Evolutionary conservation across 2,113 vertebrate genomes (phyloP).

Genomic region (Muntiacus muntjak): DNA sequence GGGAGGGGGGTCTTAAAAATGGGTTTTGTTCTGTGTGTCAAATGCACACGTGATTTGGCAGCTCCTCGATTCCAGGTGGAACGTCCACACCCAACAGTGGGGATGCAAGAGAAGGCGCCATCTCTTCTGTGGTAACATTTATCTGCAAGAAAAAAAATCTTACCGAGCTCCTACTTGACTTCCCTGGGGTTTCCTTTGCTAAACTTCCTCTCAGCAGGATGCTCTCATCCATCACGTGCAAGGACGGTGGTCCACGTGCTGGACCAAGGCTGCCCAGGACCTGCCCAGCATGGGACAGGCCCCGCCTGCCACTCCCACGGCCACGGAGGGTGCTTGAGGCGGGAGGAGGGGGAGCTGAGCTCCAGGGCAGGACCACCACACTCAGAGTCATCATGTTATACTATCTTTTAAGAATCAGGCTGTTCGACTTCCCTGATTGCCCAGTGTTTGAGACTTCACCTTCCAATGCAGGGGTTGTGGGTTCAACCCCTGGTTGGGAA

Average conservation of each 20-base stretch:
- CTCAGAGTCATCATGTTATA: neutral
- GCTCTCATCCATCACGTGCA: accelerated
- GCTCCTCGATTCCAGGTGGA: neutral
- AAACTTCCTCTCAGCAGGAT: neutral
- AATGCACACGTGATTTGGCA: neutral
- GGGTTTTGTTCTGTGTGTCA: neutral
- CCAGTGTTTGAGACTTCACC: neutral
- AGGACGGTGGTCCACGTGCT: neutral
- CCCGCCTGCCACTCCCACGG: accelerated
- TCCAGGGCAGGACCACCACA: neutral
- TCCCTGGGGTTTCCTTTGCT: neutral
- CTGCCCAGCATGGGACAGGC: neutral
- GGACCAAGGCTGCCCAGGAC: neutral
- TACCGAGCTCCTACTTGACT: neutral
- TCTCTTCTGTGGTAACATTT: neutral
- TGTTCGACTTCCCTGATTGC: accelerated
- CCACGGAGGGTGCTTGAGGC: accelerated
- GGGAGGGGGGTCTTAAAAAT: neutral
- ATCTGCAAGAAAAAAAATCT: neutral
- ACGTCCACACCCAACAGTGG: accelerated
- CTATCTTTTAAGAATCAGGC: neutral
- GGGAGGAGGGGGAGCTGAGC: accelerated
- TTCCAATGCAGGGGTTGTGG: neutral
- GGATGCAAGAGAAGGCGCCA: accelerated
- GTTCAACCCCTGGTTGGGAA: neutral